These are phyloP conservation scores for Desmodus rotundus DNA, from an alignment of 2,113 vertebrate species.

Conservation along the genomic window DNA sequence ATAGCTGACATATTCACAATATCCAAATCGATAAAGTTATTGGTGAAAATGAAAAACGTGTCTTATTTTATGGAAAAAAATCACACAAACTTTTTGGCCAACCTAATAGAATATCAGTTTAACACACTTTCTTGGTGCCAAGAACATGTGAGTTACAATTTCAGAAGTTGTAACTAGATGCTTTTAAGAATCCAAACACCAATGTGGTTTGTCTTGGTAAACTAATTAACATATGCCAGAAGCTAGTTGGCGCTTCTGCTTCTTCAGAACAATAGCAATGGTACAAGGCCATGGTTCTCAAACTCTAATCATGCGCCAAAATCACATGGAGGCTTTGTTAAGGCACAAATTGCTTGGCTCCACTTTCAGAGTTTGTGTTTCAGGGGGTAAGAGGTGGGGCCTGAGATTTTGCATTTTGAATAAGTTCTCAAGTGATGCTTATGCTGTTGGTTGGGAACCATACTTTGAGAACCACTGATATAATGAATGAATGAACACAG, in stretches of 20 bases:
- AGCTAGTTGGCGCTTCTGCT: neutral
- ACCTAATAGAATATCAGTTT: neutral
- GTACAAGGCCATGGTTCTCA: neutral
- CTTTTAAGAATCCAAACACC: neutral
- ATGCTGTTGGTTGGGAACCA: neutral
- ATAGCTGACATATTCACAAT: too few relatives aligned
- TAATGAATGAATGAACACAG: neutral
- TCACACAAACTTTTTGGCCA: too few relatives aligned
- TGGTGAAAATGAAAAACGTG: too few relatives aligned
- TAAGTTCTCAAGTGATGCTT: neutral
- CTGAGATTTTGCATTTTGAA: neutral
- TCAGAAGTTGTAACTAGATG: neutral
- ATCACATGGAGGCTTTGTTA: neutral
- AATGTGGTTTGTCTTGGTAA: neutral
- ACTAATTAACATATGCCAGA: neutral
- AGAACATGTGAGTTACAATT: neutral
- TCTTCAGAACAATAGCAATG: neutral
- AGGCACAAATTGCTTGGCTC: neutral
- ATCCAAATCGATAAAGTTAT: too few relatives aligned
- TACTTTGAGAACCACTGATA: neutral
- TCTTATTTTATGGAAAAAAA: too few relatives aligned
- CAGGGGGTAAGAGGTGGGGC: neutral
- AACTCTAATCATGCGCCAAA: neutral
- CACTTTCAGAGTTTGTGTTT: neutral
- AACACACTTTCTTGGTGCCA: neutral